Evolutionary conservation across 1,140 invertebrate species (phyloP).

Genomic region (Ruditapes philippinarum): DNA sequence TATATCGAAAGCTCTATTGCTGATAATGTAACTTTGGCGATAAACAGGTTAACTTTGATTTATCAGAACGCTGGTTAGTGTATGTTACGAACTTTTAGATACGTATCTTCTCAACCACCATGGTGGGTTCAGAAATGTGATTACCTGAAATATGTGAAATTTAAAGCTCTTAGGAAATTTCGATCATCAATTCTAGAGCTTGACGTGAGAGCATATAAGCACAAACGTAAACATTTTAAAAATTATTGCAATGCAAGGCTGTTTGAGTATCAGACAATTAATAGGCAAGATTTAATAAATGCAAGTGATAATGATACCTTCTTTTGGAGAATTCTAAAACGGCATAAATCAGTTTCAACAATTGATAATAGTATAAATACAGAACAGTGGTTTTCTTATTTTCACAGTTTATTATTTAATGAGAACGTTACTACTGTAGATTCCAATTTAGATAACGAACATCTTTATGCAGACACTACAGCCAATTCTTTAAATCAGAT

Average conservation of each 20-base stretch:
- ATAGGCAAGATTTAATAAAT: not conserved
- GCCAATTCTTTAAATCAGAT: not conserved
- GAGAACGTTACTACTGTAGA: too few relatives aligned
- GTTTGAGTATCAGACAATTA: not conserved
- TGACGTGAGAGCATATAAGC: not conserved
- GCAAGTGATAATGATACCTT: conserved; percentile 1
- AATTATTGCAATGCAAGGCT: not conserved
- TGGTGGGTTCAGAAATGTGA: conserved; percentile 38
- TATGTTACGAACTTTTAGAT: too few relatives aligned
- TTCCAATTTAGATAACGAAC: too few relatives aligned
- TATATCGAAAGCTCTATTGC: too few relatives aligned
- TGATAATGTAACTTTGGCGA: too few relatives aligned
- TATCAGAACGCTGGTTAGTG: too few relatives aligned
- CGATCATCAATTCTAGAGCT: not conserved
- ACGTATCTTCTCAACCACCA: not conserved
- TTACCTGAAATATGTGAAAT: not conserved
- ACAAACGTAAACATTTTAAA: conserved; percentile 13
- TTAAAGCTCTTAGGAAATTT: not conserved
- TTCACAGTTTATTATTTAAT: too few relatives aligned
- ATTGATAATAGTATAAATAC: too few relatives aligned
- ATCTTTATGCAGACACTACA: too few relatives aligned
- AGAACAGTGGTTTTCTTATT: too few relatives aligned
- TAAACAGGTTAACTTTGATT: too few relatives aligned
- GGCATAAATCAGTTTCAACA: too few relatives aligned
- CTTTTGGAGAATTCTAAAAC: not conserved